phyloP scores from a whole-genome alignment of 2,113 vertebrate species.

The Camelus dromedarius region DNA sequence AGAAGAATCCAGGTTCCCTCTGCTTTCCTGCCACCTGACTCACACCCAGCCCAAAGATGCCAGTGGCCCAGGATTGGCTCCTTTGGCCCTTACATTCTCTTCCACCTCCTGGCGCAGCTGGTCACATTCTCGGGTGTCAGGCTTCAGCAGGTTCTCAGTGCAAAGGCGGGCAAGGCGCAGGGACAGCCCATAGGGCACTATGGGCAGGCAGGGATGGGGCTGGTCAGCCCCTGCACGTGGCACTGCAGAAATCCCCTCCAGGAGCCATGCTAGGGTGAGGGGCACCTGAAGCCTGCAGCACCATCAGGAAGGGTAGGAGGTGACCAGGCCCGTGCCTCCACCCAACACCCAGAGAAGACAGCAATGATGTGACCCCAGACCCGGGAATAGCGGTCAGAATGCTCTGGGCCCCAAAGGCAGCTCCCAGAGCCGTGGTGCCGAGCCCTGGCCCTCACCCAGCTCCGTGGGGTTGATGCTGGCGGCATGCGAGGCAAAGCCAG shows the following conservation, averaged over 20 bases:
- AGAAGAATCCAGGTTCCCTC: background rate
- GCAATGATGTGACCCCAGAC: fast-evolving
- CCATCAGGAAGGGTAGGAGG: background rate
- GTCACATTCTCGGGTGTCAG: slow-evolving; percentile 90
- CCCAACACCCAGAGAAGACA: background rate
- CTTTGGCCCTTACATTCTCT: slow-evolving; percentile 90
- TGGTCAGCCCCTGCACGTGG: fast-evolving
- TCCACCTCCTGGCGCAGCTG: slow-evolving; percentile 94
- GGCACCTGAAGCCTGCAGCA: background rate
- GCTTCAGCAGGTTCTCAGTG: slow-evolving; percentile 91
- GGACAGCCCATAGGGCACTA: slow-evolving; percentile 94
- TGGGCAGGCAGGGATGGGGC: background rate
- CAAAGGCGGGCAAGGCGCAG: slow-evolving; percentile 93
- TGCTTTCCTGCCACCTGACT: fast-evolving
- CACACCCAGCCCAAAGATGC: background rate
- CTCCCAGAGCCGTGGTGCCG: fast-evolving
- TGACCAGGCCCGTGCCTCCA: background rate
- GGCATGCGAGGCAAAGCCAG: slow-evolving; percentile 82
- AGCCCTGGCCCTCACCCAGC: slow-evolving; percentile 72
- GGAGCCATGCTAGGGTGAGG: background rate
- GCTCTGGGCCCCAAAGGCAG: background rate
- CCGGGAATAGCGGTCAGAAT: fast-evolving
- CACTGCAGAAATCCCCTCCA: background rate
- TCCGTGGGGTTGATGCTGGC: slow-evolving; percentile 90
- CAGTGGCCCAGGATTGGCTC: fast-evolving